phyloP scores from a whole-genome alignment of 2,888 invertebrate species.

The Phortica magna region DNA sequence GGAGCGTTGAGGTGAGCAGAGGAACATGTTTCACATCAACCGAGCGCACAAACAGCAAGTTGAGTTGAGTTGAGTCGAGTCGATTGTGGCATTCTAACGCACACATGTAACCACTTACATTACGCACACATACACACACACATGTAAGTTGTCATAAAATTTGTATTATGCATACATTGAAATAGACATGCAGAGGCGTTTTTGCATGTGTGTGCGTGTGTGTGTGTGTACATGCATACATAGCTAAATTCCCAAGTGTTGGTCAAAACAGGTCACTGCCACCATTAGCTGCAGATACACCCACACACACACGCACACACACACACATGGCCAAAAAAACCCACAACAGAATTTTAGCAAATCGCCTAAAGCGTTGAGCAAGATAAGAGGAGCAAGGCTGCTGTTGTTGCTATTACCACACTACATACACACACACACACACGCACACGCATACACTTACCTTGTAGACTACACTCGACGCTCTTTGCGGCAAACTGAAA shows the following conservation, averaged over 20 bases:
- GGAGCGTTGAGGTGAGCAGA: too few relatives aligned
- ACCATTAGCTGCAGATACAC: conserved; percentile 49
- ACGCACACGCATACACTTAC: neutral
- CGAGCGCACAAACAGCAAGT: too few relatives aligned
- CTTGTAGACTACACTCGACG: neutral
- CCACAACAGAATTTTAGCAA: neutral
- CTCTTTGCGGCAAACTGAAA: conserved; percentile 13
- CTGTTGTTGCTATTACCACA: conserved; percentile 51
- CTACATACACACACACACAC: conserved; percentile 40
- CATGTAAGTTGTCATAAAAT: conserved; percentile 40
- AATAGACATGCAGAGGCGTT: neutral
- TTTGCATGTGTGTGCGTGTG: neutral
- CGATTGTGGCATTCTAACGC: too few relatives aligned
- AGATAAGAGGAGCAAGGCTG: too few relatives aligned
- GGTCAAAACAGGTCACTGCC: conserved; percentile 61
- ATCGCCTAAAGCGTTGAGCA: neutral
- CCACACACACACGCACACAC: conserved; percentile 17
- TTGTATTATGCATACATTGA: conserved; percentile 53
- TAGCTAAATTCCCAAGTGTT: conserved; percentile 51
- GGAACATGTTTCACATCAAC: too few relatives aligned
- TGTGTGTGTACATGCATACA: neutral
- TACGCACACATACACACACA: neutral
- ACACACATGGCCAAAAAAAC: neutral
- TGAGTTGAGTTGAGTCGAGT: too few relatives aligned
- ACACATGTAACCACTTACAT: too few relatives aligned